A percentile compares a stretch with the other conserved stretches of the same genome.
Evolutionary conservation across 2,888 invertebrate genomes (phyloP).

Genomic region (Mantis religiosa): DNA sequence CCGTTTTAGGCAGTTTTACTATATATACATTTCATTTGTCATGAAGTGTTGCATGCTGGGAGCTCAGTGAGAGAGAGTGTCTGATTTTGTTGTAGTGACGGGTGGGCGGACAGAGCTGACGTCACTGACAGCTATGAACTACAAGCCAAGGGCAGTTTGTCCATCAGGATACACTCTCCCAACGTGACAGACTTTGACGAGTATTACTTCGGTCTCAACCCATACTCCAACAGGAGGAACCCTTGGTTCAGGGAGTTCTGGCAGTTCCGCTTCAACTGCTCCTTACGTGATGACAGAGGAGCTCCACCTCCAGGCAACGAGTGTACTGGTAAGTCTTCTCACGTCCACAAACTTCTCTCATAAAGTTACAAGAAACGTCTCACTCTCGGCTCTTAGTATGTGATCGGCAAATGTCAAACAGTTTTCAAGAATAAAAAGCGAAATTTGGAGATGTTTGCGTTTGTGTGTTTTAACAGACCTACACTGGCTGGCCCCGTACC

Average conservation of each 20-base stretch:
- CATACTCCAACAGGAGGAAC: constrained; percentile 37
- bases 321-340: constrained; percentile 7
- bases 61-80: too few species aligned
- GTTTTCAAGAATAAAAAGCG: too few species aligned
- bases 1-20: too few species aligned
- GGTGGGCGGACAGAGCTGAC: constrained; percentile 71
- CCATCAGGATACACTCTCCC: constrained; percentile 71
- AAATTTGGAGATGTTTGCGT: too few species aligned
- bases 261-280: constrained; percentile 66
- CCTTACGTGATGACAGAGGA: constrained; percentile 39
- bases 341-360: too few species aligned
- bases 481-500: too few species aligned
- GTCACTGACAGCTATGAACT: constrained; percentile 63
- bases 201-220: constrained; percentile 63
- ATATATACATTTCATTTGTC: too few species aligned
- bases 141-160: constrained; percentile 66
- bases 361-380: too few species aligned
- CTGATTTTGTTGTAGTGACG: constrained; percentile 57
- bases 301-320: not conserved
- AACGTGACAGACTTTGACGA: constrained; percentile 60
- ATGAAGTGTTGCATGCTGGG: too few species aligned
- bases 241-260: constrained; percentile 72
- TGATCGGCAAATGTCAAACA: too few species aligned
- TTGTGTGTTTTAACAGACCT: too few species aligned
- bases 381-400: too few species aligned